Base-by-base conservation (phyloP, 2,888 invertebrate genomes). In the Terebella lapidaria region DNA sequence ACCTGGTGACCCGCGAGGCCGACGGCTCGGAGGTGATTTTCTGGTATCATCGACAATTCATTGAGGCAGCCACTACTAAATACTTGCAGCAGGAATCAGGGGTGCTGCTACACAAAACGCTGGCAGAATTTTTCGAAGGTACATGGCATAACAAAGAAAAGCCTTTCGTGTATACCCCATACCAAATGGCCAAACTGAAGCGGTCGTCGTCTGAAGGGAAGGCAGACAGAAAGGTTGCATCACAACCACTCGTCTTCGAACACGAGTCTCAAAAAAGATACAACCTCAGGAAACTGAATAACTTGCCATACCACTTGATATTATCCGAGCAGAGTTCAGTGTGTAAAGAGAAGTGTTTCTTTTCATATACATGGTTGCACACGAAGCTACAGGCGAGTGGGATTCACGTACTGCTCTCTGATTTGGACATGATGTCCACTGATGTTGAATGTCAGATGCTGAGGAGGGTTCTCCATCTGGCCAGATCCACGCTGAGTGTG, bases 351-450 rank as follows among this genome's bases (percentile, higher is more conserved):
- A 87, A 92, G 74, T 94, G 95, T 0, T 84, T 96, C 0, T 96
- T 96, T 81, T 94, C 94, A 81, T 96, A 94, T 76, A 90, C 93
- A 73, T 96, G 95, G 94, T 83, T 96, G 0, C 92, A 93, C 75
- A 92, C 94, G 0, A 96, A 95, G 75, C 84, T 95, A 0, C 89
- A 89, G 67, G 92, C 92, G 71, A 94, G 94, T 71, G 94, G 95
- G 0, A 83, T 96, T n/a, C 95, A 95, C 80, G 89, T 93, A 0
- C 89, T 95, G 1, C 83, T 96, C 2, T 89, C 92, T 3, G 96
- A 96, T 80, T 95, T 94, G 72, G 65, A 66, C 26, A 45, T 71
- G 26, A 18, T 58, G 1, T 61, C 62, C 20, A 65, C 72, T 5
- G 71, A 74, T 73, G 89, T 91, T 73, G 94, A 96, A 79, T 83